phyloP scores from a whole-genome alignment of 1,140 invertebrate species.

The Ctenoplectra terminalis region DNA sequence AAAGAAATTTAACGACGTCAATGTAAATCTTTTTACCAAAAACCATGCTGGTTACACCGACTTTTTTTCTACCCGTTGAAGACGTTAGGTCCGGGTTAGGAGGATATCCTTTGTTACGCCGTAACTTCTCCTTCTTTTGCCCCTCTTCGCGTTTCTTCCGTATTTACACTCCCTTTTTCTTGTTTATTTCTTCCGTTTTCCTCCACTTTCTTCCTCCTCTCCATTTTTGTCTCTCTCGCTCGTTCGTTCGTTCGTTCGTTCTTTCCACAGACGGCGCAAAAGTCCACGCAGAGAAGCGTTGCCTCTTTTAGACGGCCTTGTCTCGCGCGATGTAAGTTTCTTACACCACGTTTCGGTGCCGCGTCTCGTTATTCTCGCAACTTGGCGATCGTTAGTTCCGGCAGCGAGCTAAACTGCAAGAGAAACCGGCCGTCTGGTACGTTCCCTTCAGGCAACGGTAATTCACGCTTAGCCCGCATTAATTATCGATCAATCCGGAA shows the following conservation, averaged over 20 bases:
- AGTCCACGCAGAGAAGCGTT: neutral
- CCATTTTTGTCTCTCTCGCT: conserved; percentile 8
- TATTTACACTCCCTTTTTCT: neutral
- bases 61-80: neutral
- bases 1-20: conserved; percentile 50
- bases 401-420: neutral
- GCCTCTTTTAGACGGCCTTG: neutral
- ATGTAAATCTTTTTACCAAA: conserved; percentile 44
- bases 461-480: conserved; percentile 23
- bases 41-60: conserved; percentile 17
- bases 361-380: conserved; percentile 40
- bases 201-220: too few species aligned
- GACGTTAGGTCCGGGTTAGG: neutral
- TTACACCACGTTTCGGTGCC: neutral
- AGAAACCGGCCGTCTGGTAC: neutral
- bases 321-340: conserved; percentile 34
- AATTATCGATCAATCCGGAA: conserved; percentile 35
- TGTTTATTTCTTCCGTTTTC: neutral
- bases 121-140: conserved; percentile 48
- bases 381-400: conserved; percentile 43
- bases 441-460: neutral
- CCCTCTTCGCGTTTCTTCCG: neutral
- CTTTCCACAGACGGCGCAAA: too few species aligned
- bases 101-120: conserved; percentile 57
- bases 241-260: too few species aligned